Evolutionary conservation across 2,113 vertebrate genomes (phyloP).

Genomic region (Semicossyphus pulcher): DNA sequence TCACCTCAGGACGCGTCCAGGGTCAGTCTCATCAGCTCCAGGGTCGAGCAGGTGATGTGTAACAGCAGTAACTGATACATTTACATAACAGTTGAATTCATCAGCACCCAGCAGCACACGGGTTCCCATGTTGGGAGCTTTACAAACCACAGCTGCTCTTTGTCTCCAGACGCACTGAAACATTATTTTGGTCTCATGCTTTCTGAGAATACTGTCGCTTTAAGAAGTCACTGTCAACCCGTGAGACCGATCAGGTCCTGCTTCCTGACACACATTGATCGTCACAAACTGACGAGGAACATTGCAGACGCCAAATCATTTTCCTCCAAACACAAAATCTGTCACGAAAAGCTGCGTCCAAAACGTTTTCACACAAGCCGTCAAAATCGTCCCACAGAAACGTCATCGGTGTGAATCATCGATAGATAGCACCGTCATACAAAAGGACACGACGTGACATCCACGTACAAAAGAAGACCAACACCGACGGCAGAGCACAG

Average conservation of each 20-base stretch:
- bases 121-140: too few species aligned
- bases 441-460: slow-evolving; percentile 77
- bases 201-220: background rate
- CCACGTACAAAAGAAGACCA: slow-evolving; percentile 27
- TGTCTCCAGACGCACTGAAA: background rate
- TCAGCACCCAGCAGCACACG: too few species aligned
- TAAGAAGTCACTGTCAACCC: background rate
- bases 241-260: background rate
- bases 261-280: background rate
- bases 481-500: background rate
- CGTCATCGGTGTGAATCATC: slow-evolving; percentile 81
- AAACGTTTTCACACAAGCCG: slow-evolving; percentile 83
- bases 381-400: slow-evolving; percentile 87
- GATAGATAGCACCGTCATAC: slow-evolving; percentile 91
- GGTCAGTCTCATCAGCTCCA: too few species aligned
- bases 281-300: background rate
- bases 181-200: background rate
- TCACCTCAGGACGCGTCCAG: too few species aligned
- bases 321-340: slow-evolving; percentile 61
- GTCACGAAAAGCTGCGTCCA: slow-evolving; percentile 78
- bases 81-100: too few species aligned
- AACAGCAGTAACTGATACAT: too few species aligned
- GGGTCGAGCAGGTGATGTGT: too few species aligned
- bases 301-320: too few species aligned
- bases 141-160: background rate